Conservation (phyloP, 1,140 invertebrate genomes). For the Megathymus violae region DNA sequence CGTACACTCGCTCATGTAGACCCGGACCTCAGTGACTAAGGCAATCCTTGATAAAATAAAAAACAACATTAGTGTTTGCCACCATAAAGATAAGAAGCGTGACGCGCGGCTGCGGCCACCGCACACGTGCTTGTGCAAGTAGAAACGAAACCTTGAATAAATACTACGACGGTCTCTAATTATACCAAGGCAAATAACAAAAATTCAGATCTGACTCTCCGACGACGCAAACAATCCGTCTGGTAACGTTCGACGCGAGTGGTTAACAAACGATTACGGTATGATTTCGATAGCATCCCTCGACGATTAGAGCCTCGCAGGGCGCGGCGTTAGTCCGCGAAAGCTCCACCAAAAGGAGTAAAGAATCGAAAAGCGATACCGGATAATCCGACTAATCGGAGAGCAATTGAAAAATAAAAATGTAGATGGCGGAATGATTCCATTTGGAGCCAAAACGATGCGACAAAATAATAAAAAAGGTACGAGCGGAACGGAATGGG, state of each 20-base stretch:
- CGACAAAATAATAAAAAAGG: slow-evolving; percentile 84
- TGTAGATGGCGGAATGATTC: slow-evolving; percentile 84
- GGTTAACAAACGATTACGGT: slow-evolving; percentile 24
- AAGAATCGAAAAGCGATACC: slow-evolving; percentile 81
- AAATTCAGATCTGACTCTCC: slow-evolving; percentile 59
- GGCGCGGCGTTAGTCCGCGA: slow-evolving; percentile 69
- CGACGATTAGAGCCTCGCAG: slow-evolving; percentile 49
- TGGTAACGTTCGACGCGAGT: slow-evolving; percentile 43
- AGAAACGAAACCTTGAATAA: slow-evolving; percentile 59
- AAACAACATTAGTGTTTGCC: slow-evolving; percentile 70
- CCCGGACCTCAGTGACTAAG: slow-evolving; percentile 68
- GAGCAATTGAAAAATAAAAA: slow-evolving; percentile 85
- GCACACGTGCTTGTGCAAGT: slow-evolving; percentile 61
- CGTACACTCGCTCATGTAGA: slow-evolving; percentile 53
- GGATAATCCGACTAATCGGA: slow-evolving; percentile 83
- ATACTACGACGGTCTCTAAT: slow-evolving; percentile 60
- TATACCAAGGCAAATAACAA: slow-evolving; percentile 65
- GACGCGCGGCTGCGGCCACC: slow-evolving; percentile 65
- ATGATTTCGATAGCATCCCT: slow-evolving; percentile 18
- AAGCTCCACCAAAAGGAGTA: slow-evolving; percentile 76
- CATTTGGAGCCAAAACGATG: slow-evolving; percentile 82
- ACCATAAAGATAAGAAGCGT: slow-evolving; percentile 74
- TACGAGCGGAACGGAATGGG: slow-evolving; percentile 75
- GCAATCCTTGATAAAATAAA: slow-evolving; percentile 76
- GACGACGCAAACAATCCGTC: slow-evolving; percentile 50